These are phyloP conservation scores for Epinephelus coioides DNA, from an alignment of 2,797 vertebrate species.

Conservation along the genomic window DNA sequence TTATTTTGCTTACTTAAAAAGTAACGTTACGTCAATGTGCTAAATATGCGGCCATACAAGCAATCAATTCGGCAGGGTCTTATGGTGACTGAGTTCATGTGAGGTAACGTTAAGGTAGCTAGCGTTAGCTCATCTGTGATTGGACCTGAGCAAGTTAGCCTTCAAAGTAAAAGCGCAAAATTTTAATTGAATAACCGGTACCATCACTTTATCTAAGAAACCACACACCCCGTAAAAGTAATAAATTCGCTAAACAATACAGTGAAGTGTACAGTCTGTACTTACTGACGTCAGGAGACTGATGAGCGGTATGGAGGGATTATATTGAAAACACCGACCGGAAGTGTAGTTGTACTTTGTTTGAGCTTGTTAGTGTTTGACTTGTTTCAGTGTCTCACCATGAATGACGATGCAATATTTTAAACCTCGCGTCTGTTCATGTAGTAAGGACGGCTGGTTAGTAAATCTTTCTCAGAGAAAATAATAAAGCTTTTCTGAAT, in stretches of 20 bases:
- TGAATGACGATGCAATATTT: conserved; percentile 83
- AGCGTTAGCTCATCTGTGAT: background rate
- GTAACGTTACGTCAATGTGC: background rate
- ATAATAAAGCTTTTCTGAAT: background rate
- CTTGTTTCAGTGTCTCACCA: conserved; percentile 36
- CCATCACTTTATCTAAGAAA: too few relatives aligned
- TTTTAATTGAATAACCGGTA: background rate
- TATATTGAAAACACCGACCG: conserved; percentile 25
- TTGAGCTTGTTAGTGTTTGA: conserved; percentile 14
- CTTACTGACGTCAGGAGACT: too few relatives aligned
- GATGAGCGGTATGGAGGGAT: background rate
- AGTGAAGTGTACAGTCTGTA: too few relatives aligned
- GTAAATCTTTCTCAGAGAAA: background rate
- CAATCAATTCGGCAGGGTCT: conserved; percentile 12
- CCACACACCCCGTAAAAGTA: too few relatives aligned
- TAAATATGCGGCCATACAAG: conserved; percentile 8
- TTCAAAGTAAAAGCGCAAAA: conserved; percentile 49
- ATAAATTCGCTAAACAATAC: too few relatives aligned
- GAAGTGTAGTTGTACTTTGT: background rate
- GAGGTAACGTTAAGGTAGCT: conserved; percentile 14
- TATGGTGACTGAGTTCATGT: conserved; percentile 38
- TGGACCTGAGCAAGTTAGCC: background rate
- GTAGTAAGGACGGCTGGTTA: background rate
- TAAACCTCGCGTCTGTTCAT: conserved; percentile 5
- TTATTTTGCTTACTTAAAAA: background rate